Conservation (phyloP, 2,113 vertebrate genomes). For the Tachuris rubrigastra region DNA sequence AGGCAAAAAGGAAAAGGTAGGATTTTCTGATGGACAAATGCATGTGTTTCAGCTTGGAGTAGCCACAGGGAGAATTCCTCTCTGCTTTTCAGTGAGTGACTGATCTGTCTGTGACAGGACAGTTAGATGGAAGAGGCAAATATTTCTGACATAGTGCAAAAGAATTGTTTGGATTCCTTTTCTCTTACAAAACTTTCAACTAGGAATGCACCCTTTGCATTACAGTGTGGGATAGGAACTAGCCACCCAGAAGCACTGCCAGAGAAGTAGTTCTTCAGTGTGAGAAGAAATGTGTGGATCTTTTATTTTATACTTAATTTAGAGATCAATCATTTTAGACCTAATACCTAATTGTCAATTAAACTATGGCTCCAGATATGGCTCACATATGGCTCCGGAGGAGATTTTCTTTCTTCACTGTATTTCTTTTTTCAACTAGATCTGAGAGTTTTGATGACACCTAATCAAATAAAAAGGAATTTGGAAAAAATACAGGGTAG, state of each 20-base stretch:
- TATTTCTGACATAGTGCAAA: background rate
- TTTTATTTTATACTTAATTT: background rate
- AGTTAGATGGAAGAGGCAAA: background rate
- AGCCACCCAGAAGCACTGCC: background rate
- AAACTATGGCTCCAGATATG: no score
- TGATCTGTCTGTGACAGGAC: background rate
- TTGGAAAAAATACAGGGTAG: background rate
- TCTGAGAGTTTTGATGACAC: background rate
- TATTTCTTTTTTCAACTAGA: background rate
- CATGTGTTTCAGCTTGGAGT: background rate
- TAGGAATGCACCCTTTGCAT: background rate
- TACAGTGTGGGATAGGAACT: background rate
- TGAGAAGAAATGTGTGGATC: background rate
- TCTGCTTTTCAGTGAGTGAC: background rate
- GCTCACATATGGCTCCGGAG: background rate
- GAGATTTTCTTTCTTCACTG: background rate
- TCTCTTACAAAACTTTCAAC: background rate
- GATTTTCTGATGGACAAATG: background rate
- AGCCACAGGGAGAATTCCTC: background rate
- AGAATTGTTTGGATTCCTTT: background rate
- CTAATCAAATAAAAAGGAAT: background rate
- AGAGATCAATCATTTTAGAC: background rate
- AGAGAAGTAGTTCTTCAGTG: background rate
- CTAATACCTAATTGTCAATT: background rate
- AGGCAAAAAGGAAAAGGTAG: background rate